Evolutionary conservation across 2,113 vertebrate genomes (phyloP), one percentile per base, ranked within the genome.

Genomic region (Chloropsis hardwickii): DNA sequence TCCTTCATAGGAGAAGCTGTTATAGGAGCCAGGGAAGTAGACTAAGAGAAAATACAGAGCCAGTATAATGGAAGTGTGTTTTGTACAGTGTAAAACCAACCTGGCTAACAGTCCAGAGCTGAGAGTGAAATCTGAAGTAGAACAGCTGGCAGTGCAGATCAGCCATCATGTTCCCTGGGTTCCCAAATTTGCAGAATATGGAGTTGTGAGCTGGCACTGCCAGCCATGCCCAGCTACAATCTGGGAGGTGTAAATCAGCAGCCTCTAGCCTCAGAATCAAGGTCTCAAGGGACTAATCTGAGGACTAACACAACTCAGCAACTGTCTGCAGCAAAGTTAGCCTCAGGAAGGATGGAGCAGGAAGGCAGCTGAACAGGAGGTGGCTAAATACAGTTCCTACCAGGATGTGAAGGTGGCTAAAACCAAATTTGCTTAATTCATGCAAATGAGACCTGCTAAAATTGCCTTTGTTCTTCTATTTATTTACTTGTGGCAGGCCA

Each of bases 161-260:
- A 62, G 60, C 13, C 0, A 0, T 18, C 14, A 8, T 54, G 51
- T 73, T 51, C 27, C 6, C 37, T 0, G 5, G 17, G 7, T 16
- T 78, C 57, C 48, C 4, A 2, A 54, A 87, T 18, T 18, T 51
- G 53, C 18, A 51, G 27, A 66, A 35, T 8, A 16, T n/a, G 60
- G 76, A 62, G 72, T 45, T 72, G 9, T 0, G 7, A 77, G 54
- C n/a, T 77, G 56, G 48, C 18, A 16, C n/a, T 53, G 67, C 22
- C 64, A 80, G n/a, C 33, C 31, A 10, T 53, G 50, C 21, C 81
- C 11, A 18, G 77, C 58, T 86, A 74, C 45, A 51, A 1, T 11
- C 35, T 65, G 29, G 40, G 50, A 80, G 11, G 27, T 3, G 8
- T 15, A 84, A 66, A 77, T 66, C 45, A 23, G 57, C 61, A 64